Conservation (phyloP, 2,113 vertebrate genomes). For the Zosterops pallidus region DNA sequence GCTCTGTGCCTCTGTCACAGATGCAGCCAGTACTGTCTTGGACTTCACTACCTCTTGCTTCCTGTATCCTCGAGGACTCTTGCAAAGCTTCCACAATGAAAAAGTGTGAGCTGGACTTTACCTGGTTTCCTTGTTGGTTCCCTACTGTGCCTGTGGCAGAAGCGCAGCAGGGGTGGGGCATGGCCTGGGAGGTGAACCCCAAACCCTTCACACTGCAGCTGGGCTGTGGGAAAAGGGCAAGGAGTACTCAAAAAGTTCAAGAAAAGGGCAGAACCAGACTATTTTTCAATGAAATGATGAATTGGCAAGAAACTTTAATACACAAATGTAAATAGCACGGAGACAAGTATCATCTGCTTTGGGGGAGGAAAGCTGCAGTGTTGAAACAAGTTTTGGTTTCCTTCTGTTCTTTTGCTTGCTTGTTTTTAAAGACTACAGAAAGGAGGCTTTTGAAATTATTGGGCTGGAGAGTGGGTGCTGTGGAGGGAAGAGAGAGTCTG, state of each 20-base stretch:
- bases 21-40: neutral
- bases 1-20: neutral
- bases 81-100: neutral
- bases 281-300: neutral
- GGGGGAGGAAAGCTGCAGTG: neutral
- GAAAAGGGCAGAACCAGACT: neutral
- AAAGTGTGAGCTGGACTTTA: neutral
- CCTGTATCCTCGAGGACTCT: neutral
- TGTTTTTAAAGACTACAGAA: neutral
- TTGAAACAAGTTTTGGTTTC: neutral
- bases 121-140: neutral
- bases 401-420: neutral
- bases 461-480: neutral
- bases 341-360: neutral
- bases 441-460: neutral
- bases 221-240: neutral
- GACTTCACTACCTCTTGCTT: neutral
- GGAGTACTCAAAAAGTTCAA: neutral
- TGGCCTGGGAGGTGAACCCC: neutral
- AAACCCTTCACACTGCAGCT: neutral
- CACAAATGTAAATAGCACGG: neutral
- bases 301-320: neutral
- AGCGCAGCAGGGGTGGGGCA: rapidly evolving
- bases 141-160: rapidly evolving
- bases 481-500: neutral